Evolutionary conservation across 1,140 invertebrate genomes (phyloP).

Genomic region (Drosophila mayri): DNA sequence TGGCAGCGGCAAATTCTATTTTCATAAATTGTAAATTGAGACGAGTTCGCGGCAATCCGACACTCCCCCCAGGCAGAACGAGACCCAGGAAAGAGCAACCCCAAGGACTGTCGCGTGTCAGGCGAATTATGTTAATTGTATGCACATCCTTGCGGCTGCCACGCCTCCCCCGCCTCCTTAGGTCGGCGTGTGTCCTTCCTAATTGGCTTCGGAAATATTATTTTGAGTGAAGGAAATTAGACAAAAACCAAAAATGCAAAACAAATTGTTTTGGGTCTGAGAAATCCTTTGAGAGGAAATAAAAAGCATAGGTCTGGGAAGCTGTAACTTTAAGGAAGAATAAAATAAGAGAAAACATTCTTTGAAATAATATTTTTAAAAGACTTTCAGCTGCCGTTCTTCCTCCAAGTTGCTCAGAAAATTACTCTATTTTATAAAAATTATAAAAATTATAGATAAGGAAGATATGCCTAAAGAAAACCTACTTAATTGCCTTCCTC

Average conservation of each 20-base stretch:
- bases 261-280: conserved; percentile 39
- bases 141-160: conserved; percentile 71
- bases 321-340: neutral
- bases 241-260: conserved; percentile 32
- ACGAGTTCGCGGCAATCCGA: conserved; percentile 74
- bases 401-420: too few relatives aligned
- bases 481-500: neutral
- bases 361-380: neutral
- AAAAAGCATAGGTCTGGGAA: too few relatives aligned
- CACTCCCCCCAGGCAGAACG: conserved; percentile 28
- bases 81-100: neutral
- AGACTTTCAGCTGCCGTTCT: neutral
- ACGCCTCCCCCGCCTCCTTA: conserved; percentile 19
- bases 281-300: neutral
- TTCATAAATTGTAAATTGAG: conserved; percentile 83
- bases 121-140: conserved; percentile 84
- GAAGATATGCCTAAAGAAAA: neutral
- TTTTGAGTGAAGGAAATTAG: conserved; percentile 60
- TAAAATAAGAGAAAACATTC: neutral
- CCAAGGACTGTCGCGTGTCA: conserved; percentile 76
- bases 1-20: conserved; percentile 76
- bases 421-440: neutral
- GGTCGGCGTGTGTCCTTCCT: conserved; percentile 56
- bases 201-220: conserved; percentile 80
- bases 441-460: neutral